phyloP scores from a whole-genome alignment of 1,140 invertebrate genomes.

The Penaeus chinensis region DNA sequence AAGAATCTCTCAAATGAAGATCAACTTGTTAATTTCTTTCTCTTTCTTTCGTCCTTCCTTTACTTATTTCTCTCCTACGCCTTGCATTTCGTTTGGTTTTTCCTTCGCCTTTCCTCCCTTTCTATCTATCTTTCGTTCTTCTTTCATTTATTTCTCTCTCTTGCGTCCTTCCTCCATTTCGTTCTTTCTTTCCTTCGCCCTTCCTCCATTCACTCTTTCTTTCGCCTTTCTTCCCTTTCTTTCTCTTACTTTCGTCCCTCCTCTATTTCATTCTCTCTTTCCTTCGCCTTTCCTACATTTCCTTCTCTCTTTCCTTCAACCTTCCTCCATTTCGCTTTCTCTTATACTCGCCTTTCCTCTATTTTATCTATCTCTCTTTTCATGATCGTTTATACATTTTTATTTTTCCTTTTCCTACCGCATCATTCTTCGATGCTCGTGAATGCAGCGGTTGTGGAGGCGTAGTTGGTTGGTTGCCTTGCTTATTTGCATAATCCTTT shows the following conservation, averaged over 20 bases:
- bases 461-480: no score
- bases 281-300: not conserved
- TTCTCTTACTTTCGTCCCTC: no score
- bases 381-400: no score
- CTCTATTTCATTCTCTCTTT: not conserved
- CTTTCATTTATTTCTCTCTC: not conserved
- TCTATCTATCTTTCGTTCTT: not conserved
- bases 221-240: not conserved
- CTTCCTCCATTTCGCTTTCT: no score
- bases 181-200: not conserved
- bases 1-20: no score
- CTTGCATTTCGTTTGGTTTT: not conserved
- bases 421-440: no score
- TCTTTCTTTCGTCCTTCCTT: not conserved
- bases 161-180: not conserved
- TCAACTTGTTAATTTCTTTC: no score
- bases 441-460: no score
- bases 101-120: not conserved
- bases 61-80: not conserved
- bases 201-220: not conserved
- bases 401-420: no score
- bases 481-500: no score
- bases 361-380: no score
- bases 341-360: no score
- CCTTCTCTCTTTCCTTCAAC: not conserved